Evolutionary conservation across 2,797 vertebrate species (phyloP).

Genomic region (Myioborus miniatus): DNA sequence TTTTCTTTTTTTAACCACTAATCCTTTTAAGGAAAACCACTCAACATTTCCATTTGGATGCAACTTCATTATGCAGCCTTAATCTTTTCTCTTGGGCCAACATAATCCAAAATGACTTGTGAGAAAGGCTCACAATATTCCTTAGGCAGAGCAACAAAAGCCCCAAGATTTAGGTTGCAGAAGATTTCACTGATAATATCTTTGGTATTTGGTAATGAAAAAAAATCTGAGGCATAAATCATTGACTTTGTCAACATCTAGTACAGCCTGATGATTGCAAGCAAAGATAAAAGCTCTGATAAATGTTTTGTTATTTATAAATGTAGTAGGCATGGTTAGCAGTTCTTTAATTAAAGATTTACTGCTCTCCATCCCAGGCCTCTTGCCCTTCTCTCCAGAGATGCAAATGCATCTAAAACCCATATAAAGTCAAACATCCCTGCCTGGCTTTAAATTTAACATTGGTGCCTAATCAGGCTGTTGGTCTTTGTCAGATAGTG

Average conservation of each 20-base stretch:
- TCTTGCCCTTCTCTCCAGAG: conserved; percentile 33
- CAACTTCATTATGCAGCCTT: not conserved
- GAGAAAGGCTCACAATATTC: conserved; percentile 18
- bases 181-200: conserved; percentile 47
- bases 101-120: conserved; percentile 19
- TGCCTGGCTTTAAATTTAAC: conserved; percentile 50
- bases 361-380: conserved; percentile 1
- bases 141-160: not conserved
- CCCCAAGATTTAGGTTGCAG: conserved; percentile 19
- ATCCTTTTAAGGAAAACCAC: not conserved
- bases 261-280: conserved; percentile 38
- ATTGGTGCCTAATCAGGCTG: conserved; percentile 9
- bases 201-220: conserved; percentile 55
- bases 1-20: not conserved
- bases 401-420: conserved; percentile 12
- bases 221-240: conserved; percentile 43
- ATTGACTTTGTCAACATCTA: conserved; percentile 36
- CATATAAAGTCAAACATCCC: conserved; percentile 52
- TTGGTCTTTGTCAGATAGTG: conserved; percentile 31
- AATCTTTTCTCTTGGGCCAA: not conserved
- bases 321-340: conserved; percentile 37
- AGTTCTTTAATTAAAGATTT: conserved; percentile 63
- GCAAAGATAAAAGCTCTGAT: conserved; percentile 63
- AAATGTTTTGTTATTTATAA: conserved; percentile 66
- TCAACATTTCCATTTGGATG: not conserved